Conservation (phyloP, 2,797 vertebrate species). For the Oryzias dopingdopingensis region DNA sequence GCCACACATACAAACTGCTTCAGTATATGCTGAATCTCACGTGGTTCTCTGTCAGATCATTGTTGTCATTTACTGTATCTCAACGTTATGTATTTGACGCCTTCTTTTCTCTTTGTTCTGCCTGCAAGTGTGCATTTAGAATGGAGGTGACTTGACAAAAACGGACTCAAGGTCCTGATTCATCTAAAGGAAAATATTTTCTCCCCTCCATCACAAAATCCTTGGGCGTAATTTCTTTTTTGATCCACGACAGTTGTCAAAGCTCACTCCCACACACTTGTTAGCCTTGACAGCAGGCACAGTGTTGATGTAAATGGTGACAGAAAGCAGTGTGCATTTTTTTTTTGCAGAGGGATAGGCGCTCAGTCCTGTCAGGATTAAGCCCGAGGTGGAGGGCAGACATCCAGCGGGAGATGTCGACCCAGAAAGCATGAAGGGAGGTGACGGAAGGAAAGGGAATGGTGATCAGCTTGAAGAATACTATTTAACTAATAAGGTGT, state of each 20-base stretch:
- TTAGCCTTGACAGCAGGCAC: slow-evolving; percentile 36
- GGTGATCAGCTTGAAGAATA: slow-evolving; percentile 25
- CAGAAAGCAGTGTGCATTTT: slow-evolving; percentile 30
- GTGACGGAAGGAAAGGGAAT: background rate
- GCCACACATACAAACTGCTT: too few relatives aligned
- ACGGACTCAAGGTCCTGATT: slow-evolving; percentile 9
- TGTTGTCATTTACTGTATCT: too few relatives aligned
- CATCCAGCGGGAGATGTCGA: slow-evolving; percentile 13
- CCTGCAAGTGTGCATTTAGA: too few relatives aligned
- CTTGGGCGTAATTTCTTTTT: slow-evolving; percentile 22
- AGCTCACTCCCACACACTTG: slow-evolving; percentile 24
- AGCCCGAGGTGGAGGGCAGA: slow-evolving; percentile 17
- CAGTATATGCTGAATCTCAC: too few relatives aligned
- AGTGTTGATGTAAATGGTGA: slow-evolving; percentile 30
- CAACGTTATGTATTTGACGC: too few relatives aligned
- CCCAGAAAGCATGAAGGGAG: slow-evolving; percentile 2
- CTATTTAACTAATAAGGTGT: slow-evolving; percentile 1
- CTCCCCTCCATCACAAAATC: slow-evolving; percentile 11
- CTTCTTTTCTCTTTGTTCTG: too few relatives aligned
- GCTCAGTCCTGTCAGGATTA: slow-evolving; percentile 20
- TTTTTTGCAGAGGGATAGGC: slow-evolving; percentile 7
- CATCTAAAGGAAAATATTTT: slow-evolving; percentile 12
- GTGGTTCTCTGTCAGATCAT: too few relatives aligned
- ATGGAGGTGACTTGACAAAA: slow-evolving; percentile 5
- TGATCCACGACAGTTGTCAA: slow-evolving; percentile 31